Evolutionary conservation across 2,797 vertebrate genomes (phyloP), one percentile per base, ranked within the genome.

Genomic region (Hozukius guyotensis): DNA sequence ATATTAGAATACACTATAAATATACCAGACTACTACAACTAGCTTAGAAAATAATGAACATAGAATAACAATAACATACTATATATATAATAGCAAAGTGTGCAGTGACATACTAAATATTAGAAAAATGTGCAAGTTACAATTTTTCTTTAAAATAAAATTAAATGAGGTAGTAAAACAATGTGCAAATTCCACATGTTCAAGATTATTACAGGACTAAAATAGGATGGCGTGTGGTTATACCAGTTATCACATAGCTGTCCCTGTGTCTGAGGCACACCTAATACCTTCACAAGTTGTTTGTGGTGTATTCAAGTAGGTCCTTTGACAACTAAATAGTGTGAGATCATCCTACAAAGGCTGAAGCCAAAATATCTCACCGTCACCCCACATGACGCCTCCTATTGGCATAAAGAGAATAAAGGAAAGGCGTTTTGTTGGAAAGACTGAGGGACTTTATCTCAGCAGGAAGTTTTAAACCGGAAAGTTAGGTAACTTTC

Each of bases 401-500:
- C 60, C 34, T 18, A 6, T 52, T 60, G 14, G 7, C n/a, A 2
- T 57, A 13, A 29, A 22, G 46, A 24, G 56, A 68, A 29, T 25
- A 8, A 63, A 63, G 76, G 72, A 69, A 84, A 86, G 66, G 62
- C 42, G 68, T 86, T 74, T 68, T 8, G 1, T 24, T 72, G 65
- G 74, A 74, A 84, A 11, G 13, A 3, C 13, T 57, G 22, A 27
- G 20, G 8, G 36, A 63, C 32, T 68, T 65, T 25, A 18, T 69
- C 55, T 42, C 71, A 25, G 52, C 24, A 34, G 66, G 81, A 27
- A 73, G 3, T 82, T 80, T 60, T 20, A 62, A 31, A 63, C 61
- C 1, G 78, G 82, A 62, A 90, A 77, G 59, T 87, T 72, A 5
- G 49, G 78, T 52, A 49, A 60, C 31, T 90, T 81, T 80, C 49